phyloP scores from a whole-genome alignment of 2,113 vertebrate genomes.

The Stictonetta naevosa region DNA sequence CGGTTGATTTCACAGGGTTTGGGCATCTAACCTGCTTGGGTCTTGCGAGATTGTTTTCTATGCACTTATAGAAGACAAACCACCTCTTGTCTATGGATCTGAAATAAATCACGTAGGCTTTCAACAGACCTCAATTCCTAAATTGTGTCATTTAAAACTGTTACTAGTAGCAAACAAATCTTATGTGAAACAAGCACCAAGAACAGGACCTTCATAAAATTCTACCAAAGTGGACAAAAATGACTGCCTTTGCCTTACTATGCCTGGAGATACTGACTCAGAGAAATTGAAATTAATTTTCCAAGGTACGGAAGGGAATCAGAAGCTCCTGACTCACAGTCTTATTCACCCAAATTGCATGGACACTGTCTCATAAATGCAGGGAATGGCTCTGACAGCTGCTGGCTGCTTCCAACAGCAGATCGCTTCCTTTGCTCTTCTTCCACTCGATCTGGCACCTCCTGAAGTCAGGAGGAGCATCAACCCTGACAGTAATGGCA shows the following conservation, averaged over 20 bases:
- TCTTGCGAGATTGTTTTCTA: not conserved
- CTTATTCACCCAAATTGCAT: not conserved
- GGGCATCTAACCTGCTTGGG: not conserved
- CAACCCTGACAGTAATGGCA: too few relatives aligned
- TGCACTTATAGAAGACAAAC: not conserved
- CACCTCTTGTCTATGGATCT: not conserved
- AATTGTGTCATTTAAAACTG: not conserved
- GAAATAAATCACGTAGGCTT: not conserved
- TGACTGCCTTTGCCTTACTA: not conserved
- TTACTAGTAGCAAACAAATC: not conserved
- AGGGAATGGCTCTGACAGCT: not conserved
- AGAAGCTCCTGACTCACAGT: not conserved
- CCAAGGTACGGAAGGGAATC: not conserved
- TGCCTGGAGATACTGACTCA: not conserved
- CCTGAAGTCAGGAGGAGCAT: not conserved
- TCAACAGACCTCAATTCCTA: not conserved
- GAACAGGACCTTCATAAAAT: not conserved
- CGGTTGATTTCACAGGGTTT: not conserved
- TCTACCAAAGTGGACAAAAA: not conserved
- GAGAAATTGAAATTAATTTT: not conserved
- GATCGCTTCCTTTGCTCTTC: not conserved
- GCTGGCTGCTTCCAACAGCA: not conserved
- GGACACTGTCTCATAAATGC: not conserved
- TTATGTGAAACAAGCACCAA: not conserved
- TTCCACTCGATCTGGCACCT: not conserved